Percentiles rank a stretch among this genome's conserved stretches.
Evolutionary conservation across 2,113 vertebrate genomes (phyloP).

Genomic region (Pantherophis guttatus): DNA sequence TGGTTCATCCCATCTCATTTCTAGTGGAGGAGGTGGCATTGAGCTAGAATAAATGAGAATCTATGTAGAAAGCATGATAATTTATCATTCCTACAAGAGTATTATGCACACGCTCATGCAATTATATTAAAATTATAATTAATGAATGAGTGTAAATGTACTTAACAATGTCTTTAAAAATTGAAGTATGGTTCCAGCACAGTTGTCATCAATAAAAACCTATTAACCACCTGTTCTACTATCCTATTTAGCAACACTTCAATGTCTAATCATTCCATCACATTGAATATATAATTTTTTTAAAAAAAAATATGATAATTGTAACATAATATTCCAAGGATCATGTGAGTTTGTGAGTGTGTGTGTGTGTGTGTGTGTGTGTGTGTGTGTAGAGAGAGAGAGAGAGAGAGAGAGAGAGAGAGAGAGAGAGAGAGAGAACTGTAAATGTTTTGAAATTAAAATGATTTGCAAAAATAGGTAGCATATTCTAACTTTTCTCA

Average conservation of each 20-base stretch:
- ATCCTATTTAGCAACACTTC: background rate
- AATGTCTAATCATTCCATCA: background rate
- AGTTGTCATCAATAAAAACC: constrained; percentile 12
- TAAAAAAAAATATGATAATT: background rate
- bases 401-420: no score
- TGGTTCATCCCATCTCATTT: background rate
- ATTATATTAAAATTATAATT: constrained; percentile 10
- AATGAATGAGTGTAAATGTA: background rate
- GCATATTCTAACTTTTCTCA: background rate
- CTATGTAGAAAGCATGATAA: background rate
- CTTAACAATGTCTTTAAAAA: background rate
- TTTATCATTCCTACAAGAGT: background rate
- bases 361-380: background rate
- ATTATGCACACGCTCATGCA: background rate
- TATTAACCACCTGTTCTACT: constrained; percentile 10
- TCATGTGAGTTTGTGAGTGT: background rate
- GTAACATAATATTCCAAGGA: background rate
- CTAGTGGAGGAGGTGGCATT: background rate
- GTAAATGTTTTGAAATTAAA: background rate
- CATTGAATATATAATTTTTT: background rate
- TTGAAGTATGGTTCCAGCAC: background rate
- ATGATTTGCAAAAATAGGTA: background rate
- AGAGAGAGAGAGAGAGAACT: background rate
- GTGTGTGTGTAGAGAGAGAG: no score
- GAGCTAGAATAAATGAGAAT: background rate